Evolutionary conservation across 2,888 invertebrate species (phyloP).

Genomic region (Apotomis capreana): DNA sequence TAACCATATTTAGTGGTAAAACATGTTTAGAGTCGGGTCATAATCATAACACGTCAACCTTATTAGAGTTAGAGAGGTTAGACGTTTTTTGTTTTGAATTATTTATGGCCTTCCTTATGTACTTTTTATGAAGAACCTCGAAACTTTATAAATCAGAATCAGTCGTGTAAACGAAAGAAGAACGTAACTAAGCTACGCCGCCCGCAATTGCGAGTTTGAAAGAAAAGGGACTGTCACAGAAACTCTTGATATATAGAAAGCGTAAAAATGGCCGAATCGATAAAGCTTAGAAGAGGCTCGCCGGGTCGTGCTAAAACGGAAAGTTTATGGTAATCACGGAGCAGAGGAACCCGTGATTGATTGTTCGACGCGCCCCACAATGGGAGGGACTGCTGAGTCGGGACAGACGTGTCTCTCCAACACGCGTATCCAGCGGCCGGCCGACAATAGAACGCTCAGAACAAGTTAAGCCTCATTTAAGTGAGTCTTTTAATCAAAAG

Average conservation of each 20-base stretch:
- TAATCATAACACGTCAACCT: conserved; percentile 1
- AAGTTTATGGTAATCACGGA: conserved; percentile 82
- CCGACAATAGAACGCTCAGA: conserved; percentile 33
- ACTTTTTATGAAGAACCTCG: neutral
- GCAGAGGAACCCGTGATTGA: conserved; percentile 78
- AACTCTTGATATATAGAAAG: conserved; percentile 71
- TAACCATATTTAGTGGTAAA: neutral
- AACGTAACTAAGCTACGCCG: conserved; percentile 62
- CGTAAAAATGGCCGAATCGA: conserved; percentile 77
- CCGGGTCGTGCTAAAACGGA: conserved; percentile 77
- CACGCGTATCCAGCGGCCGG: conserved; percentile 46
- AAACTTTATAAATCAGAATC: conserved; percentile 44
- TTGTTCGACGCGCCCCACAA: conserved; percentile 66
- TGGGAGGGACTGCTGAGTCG: conserved; percentile 48
- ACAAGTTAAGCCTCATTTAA: conserved; percentile 41
- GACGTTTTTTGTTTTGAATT: neutral
- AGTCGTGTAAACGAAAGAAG: conserved; percentile 49
- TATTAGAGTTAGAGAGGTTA: conserved; percentile 1
- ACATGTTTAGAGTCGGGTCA: neutral
- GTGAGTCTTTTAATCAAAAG: conserved; percentile 41
- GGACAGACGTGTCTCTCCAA: conserved; percentile 52
- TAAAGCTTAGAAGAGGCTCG: conserved; percentile 76
- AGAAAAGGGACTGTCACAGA: conserved; percentile 72
- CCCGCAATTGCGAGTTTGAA: conserved; percentile 76
- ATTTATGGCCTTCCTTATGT: neutral